These are phyloP conservation scores for Frankliniella intonsa DNA, from an alignment of 2,888 invertebrate species.

Conservation along the genomic window DNA sequence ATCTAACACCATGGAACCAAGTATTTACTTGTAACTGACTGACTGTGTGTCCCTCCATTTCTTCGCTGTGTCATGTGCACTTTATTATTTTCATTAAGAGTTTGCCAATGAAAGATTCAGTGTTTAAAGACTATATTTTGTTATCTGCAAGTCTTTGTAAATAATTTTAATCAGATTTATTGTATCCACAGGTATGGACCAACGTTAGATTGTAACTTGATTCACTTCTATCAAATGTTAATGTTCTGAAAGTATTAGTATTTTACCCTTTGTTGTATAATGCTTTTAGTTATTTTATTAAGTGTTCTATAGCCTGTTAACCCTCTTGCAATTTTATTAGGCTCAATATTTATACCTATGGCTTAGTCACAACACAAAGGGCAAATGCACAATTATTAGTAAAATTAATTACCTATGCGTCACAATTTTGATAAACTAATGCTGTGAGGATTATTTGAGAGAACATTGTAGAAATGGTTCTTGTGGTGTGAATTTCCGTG, in stretches of 20 bases:
- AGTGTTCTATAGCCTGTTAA: background rate
- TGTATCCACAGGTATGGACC: background rate
- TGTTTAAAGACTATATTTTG: background rate
- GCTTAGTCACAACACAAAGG: too few relatives aligned
- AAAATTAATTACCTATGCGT: too few relatives aligned
- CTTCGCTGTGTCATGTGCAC: background rate
- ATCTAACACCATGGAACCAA: background rate
- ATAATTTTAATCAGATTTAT: background rate
- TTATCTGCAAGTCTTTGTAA: background rate
- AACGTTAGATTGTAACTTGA: background rate
- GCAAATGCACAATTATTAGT: too few relatives aligned
- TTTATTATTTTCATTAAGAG: background rate
- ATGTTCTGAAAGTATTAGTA: background rate
- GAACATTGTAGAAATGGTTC: too few relatives aligned
- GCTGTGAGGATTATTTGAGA: too few relatives aligned
- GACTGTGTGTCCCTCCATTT: constrained; percentile 16
- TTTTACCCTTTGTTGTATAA: background rate
- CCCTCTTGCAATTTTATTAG: too few relatives aligned
- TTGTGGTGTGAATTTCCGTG: too few relatives aligned
- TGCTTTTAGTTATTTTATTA: background rate
- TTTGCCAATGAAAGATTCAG: background rate
- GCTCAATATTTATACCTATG: too few relatives aligned
- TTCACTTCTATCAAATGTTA: background rate
- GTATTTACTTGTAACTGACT: background rate
- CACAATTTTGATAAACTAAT: too few relatives aligned